Evolutionary conservation across 2,113 vertebrate genomes (phyloP).

Genomic region (Anas platyrhynchos): DNA sequence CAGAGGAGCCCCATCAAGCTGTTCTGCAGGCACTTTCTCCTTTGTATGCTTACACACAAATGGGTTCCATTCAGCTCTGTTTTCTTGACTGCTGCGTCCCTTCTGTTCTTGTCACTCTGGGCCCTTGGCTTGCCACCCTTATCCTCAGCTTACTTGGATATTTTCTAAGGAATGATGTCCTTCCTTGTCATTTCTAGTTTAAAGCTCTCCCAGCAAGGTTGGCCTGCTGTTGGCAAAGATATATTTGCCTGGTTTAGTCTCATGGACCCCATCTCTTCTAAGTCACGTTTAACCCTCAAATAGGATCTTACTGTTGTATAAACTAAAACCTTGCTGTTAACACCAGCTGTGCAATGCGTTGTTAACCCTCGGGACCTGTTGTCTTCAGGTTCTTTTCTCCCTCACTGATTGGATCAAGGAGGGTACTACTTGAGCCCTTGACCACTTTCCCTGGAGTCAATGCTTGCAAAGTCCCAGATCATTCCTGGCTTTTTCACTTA

Average conservation of each 20-base stretch:
- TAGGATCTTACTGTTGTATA: neutral
- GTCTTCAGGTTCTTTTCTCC: neutral
- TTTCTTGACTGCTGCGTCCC: neutral
- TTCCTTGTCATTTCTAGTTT: neutral
- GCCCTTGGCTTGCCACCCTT: neutral
- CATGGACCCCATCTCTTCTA: neutral
- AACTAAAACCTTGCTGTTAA: neutral
- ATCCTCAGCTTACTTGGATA: neutral
- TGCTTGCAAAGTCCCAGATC: neutral
- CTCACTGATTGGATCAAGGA: neutral
- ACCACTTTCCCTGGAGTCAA: neutral
- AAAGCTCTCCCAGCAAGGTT: neutral
- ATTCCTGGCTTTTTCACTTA: neutral
- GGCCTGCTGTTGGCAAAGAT: neutral
- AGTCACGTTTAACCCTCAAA: neutral
- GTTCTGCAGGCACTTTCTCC: neutral
- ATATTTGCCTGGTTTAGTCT: neutral
- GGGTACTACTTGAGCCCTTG: neutral
- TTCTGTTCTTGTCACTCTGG: neutral
- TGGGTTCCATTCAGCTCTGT: neutral
- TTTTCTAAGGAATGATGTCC: neutral
- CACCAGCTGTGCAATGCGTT: neutral
- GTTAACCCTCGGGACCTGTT: neutral
- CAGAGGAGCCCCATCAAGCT: accelerated
- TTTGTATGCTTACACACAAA: neutral